Conservation (phyloP, 2,888 invertebrate genomes). For the Rhyacophila evoluta region DNA sequence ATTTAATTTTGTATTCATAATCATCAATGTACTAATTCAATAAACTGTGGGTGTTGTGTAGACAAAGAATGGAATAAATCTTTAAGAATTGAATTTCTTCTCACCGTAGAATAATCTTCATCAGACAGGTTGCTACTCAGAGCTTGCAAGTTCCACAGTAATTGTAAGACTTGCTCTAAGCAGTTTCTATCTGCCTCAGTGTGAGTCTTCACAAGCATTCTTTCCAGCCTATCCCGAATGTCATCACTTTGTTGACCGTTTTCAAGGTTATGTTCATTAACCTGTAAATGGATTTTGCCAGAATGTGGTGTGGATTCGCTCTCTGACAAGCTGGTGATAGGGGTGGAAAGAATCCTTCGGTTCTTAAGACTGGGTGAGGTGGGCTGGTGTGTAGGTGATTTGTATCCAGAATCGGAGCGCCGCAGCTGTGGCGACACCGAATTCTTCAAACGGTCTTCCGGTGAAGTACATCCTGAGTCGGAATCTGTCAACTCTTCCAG, state of each 20-base stretch:
- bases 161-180: constrained; percentile 73
- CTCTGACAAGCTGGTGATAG: constrained; percentile 60
- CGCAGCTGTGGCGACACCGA: constrained; percentile 69
- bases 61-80: too few species aligned
- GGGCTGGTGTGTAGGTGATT: constrained; percentile 63
- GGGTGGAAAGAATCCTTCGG: constrained; percentile 65
- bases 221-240: constrained; percentile 67
- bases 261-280: constrained; percentile 32
- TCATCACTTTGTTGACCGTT: constrained; percentile 41
- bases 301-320: constrained; percentile 30
- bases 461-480: constrained; percentile 70
- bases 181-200: constrained; percentile 73
- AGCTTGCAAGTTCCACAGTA: constrained; percentile 73
- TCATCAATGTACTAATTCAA: too few species aligned
- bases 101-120: constrained; percentile 61
- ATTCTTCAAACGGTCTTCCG: constrained; percentile 69
- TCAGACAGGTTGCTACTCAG: constrained; percentile 70
- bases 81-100: too few species aligned
- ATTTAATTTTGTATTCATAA: too few species aligned
- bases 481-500: constrained; percentile 70
- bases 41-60: too few species aligned
- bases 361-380: constrained; percentile 54
- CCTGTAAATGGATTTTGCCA: constrained; percentile 31
- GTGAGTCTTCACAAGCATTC: constrained; percentile 67
- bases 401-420: constrained; percentile 69